Evolutionary conservation across 2,888 invertebrate species (phyloP), one percentile per base, ranked within the genome.

Genomic region (Lordiphosa fenestrarum): DNA sequence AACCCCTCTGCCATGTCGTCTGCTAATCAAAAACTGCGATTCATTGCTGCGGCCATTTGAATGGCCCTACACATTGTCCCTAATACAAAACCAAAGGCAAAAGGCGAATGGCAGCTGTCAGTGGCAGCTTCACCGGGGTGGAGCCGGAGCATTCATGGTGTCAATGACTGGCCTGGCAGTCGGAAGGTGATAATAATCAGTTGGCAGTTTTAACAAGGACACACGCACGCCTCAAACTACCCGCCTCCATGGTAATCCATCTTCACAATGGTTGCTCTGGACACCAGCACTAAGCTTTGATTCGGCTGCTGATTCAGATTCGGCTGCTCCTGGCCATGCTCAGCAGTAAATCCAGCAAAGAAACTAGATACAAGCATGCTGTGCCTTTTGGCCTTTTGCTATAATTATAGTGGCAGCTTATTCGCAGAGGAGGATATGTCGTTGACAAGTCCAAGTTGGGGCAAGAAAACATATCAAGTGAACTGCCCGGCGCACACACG

Each of bases 11-110:
- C 50, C 35, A 30, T 30, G 15, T 15, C 39, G 56, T 58, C 50
- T 60, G 72, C 71, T 77, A 81, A 77, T 77, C 77, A 77, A 84
- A 84, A 84, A 73, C 61, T 76, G 84, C 74, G 73, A 73, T 81
- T 81, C 77, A 77, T 81, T 68, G 69, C 66, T 68, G 69, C 66
- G 60, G 57, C 61, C 55, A 48, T 65, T 61, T 68, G 41, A 72
- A 72, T 59, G 61, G 15, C 30, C 10, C 30, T 3, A 30, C 30
- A 53, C 51, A 9, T 30, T 9, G 10, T 30, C 30, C 30, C 30
- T 9, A 44, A 48, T 38, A 63, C 58, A 67, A 49, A 25, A 7
- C 25, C 33, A 50, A 40, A 39, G 30, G 19, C 66, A 64, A 66
- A 65, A 40, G 66, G 58, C 64, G 57, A 66, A 52, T 59, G 59